Evolutionary conservation across 2,113 vertebrate species (phyloP), one percentile per base, ranked within the genome.

Genomic region (Oryzias javanicus): DNA sequence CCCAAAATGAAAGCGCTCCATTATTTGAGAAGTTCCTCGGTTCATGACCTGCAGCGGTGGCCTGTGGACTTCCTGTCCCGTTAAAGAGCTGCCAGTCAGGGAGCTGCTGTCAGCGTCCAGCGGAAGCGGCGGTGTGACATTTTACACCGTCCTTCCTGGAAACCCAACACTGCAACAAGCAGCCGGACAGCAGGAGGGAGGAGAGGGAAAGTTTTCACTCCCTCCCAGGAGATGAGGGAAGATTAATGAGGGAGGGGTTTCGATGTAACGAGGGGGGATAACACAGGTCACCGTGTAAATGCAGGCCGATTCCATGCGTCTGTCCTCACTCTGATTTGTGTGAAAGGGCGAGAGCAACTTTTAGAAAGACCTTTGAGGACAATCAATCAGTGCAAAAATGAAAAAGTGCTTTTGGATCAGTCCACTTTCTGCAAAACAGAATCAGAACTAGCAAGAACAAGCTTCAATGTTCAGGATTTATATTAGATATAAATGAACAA

Each of bases 111-210:
- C 79, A 64, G 16, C 76, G 78, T 63, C 20, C 74, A 78, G 27
- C 83, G 81, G 87, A 87, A 87, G 70, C 76, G 6, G 54, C 17
- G 1, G 15, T 7, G 0, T 40, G 82, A 86, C 68, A 85, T 79
- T 77, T 84, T 76, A 89, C 71, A 80, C 80, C 78, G 25, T 67
- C 68, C n/a, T 85, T 85, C 82, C 83, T 84, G 84, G 86, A 85
- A 85, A 82, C 78, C 25, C 67, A 62, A 83, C 56, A 48, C 84
- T 52, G 14, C 70, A 16, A 27, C 49, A 18, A 57, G 63, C 67
- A 35, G 73, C 57, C 20, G 45, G 68, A 56, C 82, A 74, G 84
- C 79, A 25, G 81, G 79, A 75, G 76, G 71, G 60, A 73, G 56
- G 19, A 72, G 64, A 60, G 74, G 47, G 76, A 76, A 77, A 65